phyloP scores from a whole-genome alignment of 2,113 vertebrate genomes.

The Mirounga angustirostris region DNA sequence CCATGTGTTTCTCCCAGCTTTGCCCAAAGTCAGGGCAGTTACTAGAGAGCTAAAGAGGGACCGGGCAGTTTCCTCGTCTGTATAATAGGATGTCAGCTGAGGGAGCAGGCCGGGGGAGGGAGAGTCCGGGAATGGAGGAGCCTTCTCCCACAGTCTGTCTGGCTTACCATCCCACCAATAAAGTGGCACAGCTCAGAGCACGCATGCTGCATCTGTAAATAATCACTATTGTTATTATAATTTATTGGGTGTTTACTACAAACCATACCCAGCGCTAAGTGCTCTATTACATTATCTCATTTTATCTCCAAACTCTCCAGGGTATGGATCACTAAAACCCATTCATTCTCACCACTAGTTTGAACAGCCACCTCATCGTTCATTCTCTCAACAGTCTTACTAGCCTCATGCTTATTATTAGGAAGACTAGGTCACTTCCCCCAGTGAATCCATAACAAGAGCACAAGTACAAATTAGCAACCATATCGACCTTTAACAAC shows the following conservation, averaged over 20 bases:
- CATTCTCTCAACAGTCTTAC: not conserved
- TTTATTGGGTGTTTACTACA: not conserved
- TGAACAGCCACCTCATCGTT: not conserved
- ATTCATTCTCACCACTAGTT: not conserved
- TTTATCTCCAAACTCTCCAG: not conserved
- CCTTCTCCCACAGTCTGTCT: not conserved
- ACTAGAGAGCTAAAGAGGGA: not conserved
- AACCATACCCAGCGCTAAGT: not conserved
- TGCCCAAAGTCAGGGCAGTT: not conserved
- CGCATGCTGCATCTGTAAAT: not conserved
- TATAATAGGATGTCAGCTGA: not conserved
- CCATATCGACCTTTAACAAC: not conserved
- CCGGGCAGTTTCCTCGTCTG: not conserved
- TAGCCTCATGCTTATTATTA: not conserved
- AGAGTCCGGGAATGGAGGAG: not conserved
- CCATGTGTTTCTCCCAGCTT: slow-evolving; percentile 35
- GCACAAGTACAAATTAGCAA: not conserved
- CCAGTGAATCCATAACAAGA: not conserved
- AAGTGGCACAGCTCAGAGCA: not conserved
- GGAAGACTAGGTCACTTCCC: not conserved
- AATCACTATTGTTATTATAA: not conserved
- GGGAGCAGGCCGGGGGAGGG: not conserved
- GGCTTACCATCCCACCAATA: not conserved
- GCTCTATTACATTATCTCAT: not conserved
- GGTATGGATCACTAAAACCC: not conserved